These are phyloP conservation scores for Drosophila gunungcola DNA, from an alignment of 1,140 invertebrate species.

Conservation along the genomic window DNA sequence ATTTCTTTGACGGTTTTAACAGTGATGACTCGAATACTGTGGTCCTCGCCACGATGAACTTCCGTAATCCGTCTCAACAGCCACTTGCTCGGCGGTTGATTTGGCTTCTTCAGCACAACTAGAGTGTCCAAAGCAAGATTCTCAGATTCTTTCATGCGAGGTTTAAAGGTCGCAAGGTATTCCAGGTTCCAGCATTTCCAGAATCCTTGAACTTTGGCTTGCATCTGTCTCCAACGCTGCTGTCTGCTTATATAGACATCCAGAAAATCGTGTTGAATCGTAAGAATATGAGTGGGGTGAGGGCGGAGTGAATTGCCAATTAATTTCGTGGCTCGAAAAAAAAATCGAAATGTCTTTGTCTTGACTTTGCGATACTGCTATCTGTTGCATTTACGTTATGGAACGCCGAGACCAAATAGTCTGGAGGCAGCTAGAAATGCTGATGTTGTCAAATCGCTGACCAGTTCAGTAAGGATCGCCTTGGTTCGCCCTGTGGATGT, in stretches of 20 bases:
- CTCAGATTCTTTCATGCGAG: not conserved
- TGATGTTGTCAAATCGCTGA: constrained; percentile 4
- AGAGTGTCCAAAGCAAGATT: not conserved
- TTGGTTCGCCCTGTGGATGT: no score
- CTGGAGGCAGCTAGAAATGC: constrained; percentile 1
- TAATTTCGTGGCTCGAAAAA: not conserved
- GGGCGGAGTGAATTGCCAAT: constrained; percentile 29
- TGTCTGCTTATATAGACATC: constrained; percentile 2
- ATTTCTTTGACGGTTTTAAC: not conserved
- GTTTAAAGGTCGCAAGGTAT: constrained; percentile 1
- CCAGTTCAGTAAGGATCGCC: not conserved
- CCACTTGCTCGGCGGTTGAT: not conserved
- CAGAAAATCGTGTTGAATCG: no score
- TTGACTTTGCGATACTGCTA: not conserved
- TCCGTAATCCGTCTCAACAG: not conserved
- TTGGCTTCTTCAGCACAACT: not conserved
- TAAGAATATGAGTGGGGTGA: no score
- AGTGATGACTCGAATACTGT: not conserved
- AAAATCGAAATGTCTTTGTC: constrained; percentile 3
- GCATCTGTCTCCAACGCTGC: constrained; percentile 14
- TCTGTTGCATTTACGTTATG: not conserved
- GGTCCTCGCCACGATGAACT: no score
- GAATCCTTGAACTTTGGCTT: constrained; percentile 20
- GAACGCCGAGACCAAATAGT: not conserved
- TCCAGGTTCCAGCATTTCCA: constrained; percentile 18